Conservation (phyloP, 2,797 vertebrate species). For the Gallinago stenura region DNA sequence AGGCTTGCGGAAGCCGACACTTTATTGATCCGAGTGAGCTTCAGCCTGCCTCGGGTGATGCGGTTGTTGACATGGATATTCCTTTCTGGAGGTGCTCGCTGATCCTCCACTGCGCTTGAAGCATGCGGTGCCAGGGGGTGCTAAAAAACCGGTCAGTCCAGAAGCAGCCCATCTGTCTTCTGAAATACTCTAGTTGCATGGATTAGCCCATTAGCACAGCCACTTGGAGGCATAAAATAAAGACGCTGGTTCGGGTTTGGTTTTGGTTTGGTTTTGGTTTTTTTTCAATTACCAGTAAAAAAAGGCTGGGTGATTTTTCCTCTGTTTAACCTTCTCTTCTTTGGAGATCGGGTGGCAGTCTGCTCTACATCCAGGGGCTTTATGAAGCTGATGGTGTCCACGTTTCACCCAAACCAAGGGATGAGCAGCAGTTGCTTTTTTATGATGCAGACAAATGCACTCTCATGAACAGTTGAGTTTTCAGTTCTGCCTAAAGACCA, state of each 20-base stretch:
- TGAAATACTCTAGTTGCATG: not conserved
- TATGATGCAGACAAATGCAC: rapidly evolving
- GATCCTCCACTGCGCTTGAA: not conserved
- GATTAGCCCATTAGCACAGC: not conserved
- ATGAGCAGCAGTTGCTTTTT: not conserved
- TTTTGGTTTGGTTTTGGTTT: not conserved
- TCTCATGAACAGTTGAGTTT: not conserved
- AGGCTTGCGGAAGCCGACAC: not conserved
- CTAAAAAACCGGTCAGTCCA: not conserved
- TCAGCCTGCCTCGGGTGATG: not conserved
- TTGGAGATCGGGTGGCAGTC: not conserved
- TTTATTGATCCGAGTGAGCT: not conserved
- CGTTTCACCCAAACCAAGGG: not conserved
- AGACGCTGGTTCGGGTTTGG: not conserved
- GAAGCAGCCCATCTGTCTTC: not conserved
- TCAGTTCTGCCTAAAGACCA: not conserved
- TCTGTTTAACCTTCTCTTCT: not conserved
- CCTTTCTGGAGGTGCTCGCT: not conserved
- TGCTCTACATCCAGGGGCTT: not conserved
- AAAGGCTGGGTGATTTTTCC: not conserved
- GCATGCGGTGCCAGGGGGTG: not conserved
- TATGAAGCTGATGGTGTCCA: not conserved
- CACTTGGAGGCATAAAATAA: not conserved
- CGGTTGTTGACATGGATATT: not conserved
- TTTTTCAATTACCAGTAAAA: not conserved